A percentile compares a stretch with the other conserved stretches of the same genome.
Evolutionary conservation across 2,797 vertebrate species (phyloP).

Genomic region (Melanotaenia trifasciata): DNA sequence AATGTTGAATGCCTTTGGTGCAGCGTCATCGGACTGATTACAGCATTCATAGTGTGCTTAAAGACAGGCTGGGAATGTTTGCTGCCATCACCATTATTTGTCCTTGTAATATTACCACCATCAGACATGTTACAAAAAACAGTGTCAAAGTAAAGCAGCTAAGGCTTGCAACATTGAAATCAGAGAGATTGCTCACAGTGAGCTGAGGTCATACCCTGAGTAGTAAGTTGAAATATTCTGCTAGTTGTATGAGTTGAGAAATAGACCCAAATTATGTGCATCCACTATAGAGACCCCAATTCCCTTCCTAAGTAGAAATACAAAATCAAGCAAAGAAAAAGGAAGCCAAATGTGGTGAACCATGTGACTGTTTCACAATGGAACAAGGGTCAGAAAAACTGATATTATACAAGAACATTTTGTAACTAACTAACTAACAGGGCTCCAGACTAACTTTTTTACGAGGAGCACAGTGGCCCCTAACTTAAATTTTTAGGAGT

Average conservation of each 20-base stretch:
- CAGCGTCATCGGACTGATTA: conserved; percentile 57
- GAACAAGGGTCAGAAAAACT: conserved; percentile 15
- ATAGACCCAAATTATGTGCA: conserved; percentile 17
- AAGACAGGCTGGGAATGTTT: conserved; percentile 44
- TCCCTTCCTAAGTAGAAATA: conserved; percentile 12
- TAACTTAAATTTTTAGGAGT: too few relatives aligned
- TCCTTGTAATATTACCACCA: conserved; percentile 8
- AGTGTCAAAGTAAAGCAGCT: not conserved
- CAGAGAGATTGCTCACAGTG: not conserved
- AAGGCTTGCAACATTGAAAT: not conserved
- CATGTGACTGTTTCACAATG: conserved; percentile 62
- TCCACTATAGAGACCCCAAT: conserved; percentile 6
- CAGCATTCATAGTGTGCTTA: conserved; percentile 32
- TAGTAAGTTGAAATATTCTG: not conserved
- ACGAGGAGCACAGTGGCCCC: too few relatives aligned
- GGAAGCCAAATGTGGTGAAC: conserved; percentile 64
- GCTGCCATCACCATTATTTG: conserved; percentile 10
- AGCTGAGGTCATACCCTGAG: not conserved
- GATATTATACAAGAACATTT: not conserved
- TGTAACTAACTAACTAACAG: not conserved
- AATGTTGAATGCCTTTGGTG: conserved; percentile 56
- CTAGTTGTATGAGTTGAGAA: not conserved
- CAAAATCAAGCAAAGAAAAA: conserved; percentile 44
- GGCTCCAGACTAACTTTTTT: too few relatives aligned
- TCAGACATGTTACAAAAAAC: not conserved